These are phyloP conservation scores for Calidris pugnax DNA, from an alignment of 2,113 vertebrate genomes.

Conservation along the genomic window DNA sequence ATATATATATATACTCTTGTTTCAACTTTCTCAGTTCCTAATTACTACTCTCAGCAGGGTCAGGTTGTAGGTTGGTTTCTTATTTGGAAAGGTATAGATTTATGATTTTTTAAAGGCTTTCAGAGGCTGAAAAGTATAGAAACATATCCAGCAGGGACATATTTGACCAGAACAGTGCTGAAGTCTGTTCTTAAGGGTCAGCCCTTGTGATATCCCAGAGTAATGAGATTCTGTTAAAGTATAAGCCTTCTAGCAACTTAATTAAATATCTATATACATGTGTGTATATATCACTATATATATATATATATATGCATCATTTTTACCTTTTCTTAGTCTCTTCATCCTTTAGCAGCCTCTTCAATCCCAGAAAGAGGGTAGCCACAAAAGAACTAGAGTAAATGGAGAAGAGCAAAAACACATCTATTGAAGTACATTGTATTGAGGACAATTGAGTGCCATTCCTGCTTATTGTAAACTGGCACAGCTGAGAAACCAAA, in stretches of 20 bases:
- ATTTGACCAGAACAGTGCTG: not conserved
- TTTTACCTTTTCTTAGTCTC: not conserved
- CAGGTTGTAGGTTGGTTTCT: not conserved
- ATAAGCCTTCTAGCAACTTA: not conserved
- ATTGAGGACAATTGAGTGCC: not conserved
- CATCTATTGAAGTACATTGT: not conserved
- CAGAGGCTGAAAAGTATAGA: not conserved
- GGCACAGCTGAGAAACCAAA: not conserved
- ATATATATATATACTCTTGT: not conserved
- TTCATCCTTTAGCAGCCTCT: no score
- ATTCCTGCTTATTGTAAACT: not conserved
- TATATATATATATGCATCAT: not conserved
- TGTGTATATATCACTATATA: no score
- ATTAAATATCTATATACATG: not conserved
- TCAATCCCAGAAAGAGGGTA: not conserved
- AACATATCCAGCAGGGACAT: not conserved
- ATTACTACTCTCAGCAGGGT: not conserved
- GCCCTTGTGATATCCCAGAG: not conserved
- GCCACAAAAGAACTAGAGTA: not conserved
- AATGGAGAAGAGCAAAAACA: not conserved
- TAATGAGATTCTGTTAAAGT: not conserved
- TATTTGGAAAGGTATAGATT: not conserved
- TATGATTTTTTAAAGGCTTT: not conserved
- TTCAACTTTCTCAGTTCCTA: not conserved
- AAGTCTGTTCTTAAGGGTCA: not conserved